These are phyloP conservation scores for Drosophila tristis DNA, from an alignment of 1,140 invertebrate genomes.

Conservation along the genomic window DNA sequence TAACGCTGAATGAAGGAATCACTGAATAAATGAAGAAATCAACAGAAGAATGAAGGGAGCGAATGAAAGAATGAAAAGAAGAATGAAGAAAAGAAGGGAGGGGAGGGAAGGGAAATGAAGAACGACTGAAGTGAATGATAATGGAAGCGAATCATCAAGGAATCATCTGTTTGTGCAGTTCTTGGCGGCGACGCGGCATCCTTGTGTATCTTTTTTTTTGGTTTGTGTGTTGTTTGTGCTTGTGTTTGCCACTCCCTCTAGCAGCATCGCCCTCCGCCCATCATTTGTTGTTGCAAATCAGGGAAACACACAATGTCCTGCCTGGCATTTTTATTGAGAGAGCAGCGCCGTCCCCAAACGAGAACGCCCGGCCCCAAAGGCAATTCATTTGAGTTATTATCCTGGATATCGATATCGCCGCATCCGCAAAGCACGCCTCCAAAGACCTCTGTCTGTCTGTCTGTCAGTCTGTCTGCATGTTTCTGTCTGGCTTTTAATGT, in stretches of 20 bases:
- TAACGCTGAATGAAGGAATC: constrained; percentile 57
- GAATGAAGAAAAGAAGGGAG: constrained; percentile 4
- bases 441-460: too few species aligned
- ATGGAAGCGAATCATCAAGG: constrained; percentile 43
- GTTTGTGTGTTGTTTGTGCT: constrained; percentile 23
- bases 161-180: constrained; percentile 54
- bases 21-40: constrained; percentile 11
- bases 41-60: constrained; percentile 7
- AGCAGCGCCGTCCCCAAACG: constrained; percentile 35
- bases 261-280: not conserved
- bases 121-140: constrained; percentile 2
- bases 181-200: not conserved
- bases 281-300: constrained; percentile 60
- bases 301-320: constrained; percentile 56
- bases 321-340: constrained; percentile 72
- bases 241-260: constrained; percentile 12
- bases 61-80: constrained; percentile 7
- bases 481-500: constrained; percentile 15
- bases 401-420: constrained; percentile 46
- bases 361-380: constrained; percentile 10
- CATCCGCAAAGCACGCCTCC: constrained; percentile 15
- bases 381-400: constrained; percentile 81
- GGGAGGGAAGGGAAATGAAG: not conserved
- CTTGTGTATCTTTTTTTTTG: constrained; percentile 45
- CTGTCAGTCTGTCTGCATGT: too few species aligned